Evolutionary conservation across 2,113 vertebrate species (phyloP).

Genomic region (Nothoprocta pentlandii): DNA sequence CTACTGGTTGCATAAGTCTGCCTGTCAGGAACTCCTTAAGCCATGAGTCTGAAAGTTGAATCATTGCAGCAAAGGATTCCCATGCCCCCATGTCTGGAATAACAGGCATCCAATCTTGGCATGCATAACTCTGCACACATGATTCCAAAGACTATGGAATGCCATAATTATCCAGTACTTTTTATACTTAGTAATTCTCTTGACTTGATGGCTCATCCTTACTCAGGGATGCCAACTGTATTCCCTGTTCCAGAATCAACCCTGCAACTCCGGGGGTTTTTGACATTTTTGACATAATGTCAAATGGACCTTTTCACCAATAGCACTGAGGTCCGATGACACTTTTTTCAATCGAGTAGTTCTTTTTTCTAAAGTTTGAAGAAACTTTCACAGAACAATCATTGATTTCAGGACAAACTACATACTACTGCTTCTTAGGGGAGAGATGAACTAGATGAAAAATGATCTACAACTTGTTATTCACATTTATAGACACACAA

Average conservation of each 20-base stretch:
- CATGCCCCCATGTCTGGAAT: accelerated
- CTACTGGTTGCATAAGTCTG: not conserved
- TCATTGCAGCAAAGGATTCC: not conserved
- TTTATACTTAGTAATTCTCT: not conserved
- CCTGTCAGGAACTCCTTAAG: not conserved
- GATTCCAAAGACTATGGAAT: not conserved
- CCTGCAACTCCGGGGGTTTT: too few species aligned
- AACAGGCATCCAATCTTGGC: not conserved
- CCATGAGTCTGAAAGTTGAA: not conserved
- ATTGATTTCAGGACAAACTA: not conserved
- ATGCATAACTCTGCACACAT: too few species aligned
- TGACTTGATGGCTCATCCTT: too few species aligned
- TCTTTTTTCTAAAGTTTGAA: not conserved
- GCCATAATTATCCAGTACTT: not conserved
- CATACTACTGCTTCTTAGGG: not conserved
- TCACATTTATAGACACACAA: slow-evolving; percentile 10
- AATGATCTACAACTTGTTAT: not conserved
- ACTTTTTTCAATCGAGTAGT: not conserved
- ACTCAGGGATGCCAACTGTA: too few species aligned
- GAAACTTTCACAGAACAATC: slow-evolving; percentile 11
- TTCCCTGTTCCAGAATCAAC: too few species aligned
- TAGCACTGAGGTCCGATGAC: not conserved
- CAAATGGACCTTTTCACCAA: not conserved
- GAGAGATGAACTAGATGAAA: not conserved
- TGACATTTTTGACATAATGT: too few species aligned